phyloP scores from a whole-genome alignment of 2,888 invertebrate species.

The Ophion obscuratus region DNA sequence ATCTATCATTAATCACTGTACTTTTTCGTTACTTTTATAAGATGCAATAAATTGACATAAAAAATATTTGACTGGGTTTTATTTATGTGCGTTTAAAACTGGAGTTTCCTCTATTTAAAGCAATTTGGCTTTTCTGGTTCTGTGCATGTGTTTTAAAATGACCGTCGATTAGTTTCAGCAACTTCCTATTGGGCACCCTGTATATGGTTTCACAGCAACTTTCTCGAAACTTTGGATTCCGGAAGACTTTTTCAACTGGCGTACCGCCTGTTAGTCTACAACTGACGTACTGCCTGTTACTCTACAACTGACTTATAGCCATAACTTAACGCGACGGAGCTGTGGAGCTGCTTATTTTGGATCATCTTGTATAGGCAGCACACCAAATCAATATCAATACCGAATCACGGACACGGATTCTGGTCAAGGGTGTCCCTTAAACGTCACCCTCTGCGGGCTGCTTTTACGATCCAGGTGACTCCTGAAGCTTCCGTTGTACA shows the following conservation, averaged over 20 bases:
- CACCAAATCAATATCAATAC: background rate
- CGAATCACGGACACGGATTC: background rate
- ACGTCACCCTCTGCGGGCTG: background rate
- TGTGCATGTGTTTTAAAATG: too few relatives aligned
- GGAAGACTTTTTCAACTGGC: background rate
- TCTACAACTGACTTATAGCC: background rate
- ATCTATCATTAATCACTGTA: too few relatives aligned
- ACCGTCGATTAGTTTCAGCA: too few relatives aligned
- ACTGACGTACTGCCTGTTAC: background rate
- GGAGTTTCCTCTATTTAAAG: too few relatives aligned
- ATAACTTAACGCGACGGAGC: background rate
- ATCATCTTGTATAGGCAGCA: background rate
- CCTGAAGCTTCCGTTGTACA: conserved; percentile 1
- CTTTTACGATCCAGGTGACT: background rate
- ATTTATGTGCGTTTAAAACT: too few relatives aligned
- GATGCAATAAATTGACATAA: too few relatives aligned
- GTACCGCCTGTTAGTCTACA: background rate
- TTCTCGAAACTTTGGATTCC: background rate
- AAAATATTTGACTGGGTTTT: too few relatives aligned
- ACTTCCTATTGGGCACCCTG: too few relatives aligned
- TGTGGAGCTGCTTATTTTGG: background rate
- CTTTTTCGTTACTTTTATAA: too few relatives aligned
- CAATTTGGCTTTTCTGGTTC: too few relatives aligned
- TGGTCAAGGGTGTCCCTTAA: background rate
- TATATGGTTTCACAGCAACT: background rate